Percentiles rank a stretch among this genome's conserved stretches.
Evolutionary conservation across 1,140 invertebrate species (phyloP).

Genomic region (Pristionchus pacificus): DNA sequence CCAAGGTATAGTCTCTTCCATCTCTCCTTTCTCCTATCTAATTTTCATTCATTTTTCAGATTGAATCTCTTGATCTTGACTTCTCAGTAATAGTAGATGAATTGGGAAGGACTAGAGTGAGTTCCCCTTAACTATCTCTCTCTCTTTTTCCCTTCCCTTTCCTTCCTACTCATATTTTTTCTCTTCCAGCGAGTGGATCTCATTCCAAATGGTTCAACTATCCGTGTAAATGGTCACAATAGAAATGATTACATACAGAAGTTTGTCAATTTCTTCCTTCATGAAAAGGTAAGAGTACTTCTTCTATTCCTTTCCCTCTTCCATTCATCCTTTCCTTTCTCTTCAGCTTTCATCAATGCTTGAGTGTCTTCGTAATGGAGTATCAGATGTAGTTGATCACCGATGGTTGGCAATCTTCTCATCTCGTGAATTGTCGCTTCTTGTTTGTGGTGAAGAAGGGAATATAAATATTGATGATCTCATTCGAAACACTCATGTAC

Average conservation of each 20-base stretch:
- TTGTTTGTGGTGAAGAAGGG: slow-evolving; percentile 16
- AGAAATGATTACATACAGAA: slow-evolving; percentile 16
- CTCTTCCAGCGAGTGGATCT: slow-evolving; percentile 17
- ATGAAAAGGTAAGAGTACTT: slow-evolving; percentile 17
- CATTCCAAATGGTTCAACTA: slow-evolving; percentile 17
- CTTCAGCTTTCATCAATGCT: slow-evolving; percentile 23
- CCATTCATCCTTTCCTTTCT: not conserved
- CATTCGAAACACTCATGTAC: not conserved
- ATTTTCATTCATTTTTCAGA: slow-evolving; percentile 5
- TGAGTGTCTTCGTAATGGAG: slow-evolving; percentile 16
- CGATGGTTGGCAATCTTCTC: slow-evolving; percentile 28
- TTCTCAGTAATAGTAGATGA: slow-evolving; percentile 21
- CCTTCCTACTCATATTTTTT: not conserved
- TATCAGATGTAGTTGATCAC: slow-evolving; percentile 13
- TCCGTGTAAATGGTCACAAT: slow-evolving; percentile 22
- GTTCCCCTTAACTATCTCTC: not conserved
- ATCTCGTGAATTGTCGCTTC: slow-evolving; percentile 16
- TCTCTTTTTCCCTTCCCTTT: too few species aligned
- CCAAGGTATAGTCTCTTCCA: not conserved
- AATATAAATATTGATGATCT: not conserved
- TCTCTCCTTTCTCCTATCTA: not conserved
- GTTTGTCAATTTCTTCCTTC: slow-evolving; percentile 23
- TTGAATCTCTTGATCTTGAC: slow-evolving; percentile 19
- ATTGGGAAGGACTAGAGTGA: slow-evolving; percentile 12
- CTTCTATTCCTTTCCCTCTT: not conserved